Evolutionary conservation across 2,113 vertebrate species (phyloP), one percentile per base, ranked within the genome.

Genomic region (Macquaria australasica): DNA sequence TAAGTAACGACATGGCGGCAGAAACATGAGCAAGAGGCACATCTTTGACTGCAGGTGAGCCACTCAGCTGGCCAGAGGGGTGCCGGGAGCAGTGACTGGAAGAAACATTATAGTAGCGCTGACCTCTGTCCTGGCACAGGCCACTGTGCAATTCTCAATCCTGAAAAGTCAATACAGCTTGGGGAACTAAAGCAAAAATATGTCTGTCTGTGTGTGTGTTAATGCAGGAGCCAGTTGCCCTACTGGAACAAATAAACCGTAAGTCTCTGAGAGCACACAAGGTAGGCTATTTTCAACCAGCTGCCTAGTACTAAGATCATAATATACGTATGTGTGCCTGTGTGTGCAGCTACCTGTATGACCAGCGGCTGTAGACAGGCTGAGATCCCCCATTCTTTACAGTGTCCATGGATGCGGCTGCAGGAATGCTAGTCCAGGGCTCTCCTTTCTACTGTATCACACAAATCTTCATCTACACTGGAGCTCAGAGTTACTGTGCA

Each of bases 361-460:
- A 96, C 95, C 95, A 96, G 85, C 95, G 94, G 58, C 95, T 96
- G 93, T 93, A 96, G 81, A 83, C 87, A 18, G 94, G 94, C 87
- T 93, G 95, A 72, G 93, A 89, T 74, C 81, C 90, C 28, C 74
- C 90, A 41, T 84, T 90, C 82, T 93, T 94, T 73, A 93, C 73
- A 34, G 87, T 85, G 66, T 96, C 95, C 95, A 95, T 95, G 92
- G 84, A 63, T 70, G 77, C 77, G 37, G 78, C 70, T 62, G 77
- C 79, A 82, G 76, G 74, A 87, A 84, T 82, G 85, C n/a, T 82
- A 86, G 21, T 89, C 85, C 82, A 20, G 23, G 23, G 66, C 43
- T 80, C 71, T 77, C 31, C 39, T 55, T 28, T 73, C 75, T 81
- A 74, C 51, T 20, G 16, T 53, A 43, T 48, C 31, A 53, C 79